These are phyloP conservation scores for Itoplectis maculator DNA, from an alignment of 2,888 invertebrate species.

Conservation along the genomic window DNA sequence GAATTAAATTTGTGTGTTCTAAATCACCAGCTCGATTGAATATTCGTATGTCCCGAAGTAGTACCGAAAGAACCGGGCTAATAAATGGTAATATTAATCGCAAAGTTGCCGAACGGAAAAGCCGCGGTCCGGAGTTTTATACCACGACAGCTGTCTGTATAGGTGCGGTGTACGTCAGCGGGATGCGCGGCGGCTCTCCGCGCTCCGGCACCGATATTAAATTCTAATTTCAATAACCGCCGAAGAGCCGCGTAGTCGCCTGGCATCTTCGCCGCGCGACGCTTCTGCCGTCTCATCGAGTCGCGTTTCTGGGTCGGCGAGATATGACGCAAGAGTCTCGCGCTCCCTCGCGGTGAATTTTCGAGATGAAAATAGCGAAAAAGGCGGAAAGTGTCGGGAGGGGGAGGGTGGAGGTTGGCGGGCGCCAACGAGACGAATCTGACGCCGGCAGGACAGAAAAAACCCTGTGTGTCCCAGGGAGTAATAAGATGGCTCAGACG, in stretches of 20 bases:
- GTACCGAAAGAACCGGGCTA: constrained; percentile 2
- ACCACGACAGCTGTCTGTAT: constrained; percentile 52
- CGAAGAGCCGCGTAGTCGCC: constrained; percentile 16
- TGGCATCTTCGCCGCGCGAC: constrained; percentile 30
- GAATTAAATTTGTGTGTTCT: no score
- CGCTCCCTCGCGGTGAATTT: constrained; percentile 10
- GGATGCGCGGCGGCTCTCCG: constrained; percentile 37
- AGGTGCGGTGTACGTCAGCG: constrained; percentile 45
- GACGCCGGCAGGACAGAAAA: constrained; percentile 26
- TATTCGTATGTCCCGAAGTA: background rate
- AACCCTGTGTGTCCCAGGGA: constrained; percentile 2
- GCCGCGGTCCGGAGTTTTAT: constrained; percentile 13
- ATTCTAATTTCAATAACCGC: constrained; percentile 64
- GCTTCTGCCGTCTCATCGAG: background rate
- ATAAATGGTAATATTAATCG: constrained; percentile 9
- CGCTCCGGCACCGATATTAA: constrained; percentile 58
- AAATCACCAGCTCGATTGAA: no score
- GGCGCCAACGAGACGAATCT: constrained; percentile 42
- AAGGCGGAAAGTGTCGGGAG: background rate
- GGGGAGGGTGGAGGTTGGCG: no score
- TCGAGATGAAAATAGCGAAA: constrained; percentile 4
- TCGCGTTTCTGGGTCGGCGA: constrained; percentile 35
- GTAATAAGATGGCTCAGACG: constrained; percentile 38
- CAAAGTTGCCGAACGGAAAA: constrained; percentile 30
- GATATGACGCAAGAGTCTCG: constrained; percentile 48